Conservation (phyloP, 2,797 vertebrate species). For the Alauda arvensis region DNA sequence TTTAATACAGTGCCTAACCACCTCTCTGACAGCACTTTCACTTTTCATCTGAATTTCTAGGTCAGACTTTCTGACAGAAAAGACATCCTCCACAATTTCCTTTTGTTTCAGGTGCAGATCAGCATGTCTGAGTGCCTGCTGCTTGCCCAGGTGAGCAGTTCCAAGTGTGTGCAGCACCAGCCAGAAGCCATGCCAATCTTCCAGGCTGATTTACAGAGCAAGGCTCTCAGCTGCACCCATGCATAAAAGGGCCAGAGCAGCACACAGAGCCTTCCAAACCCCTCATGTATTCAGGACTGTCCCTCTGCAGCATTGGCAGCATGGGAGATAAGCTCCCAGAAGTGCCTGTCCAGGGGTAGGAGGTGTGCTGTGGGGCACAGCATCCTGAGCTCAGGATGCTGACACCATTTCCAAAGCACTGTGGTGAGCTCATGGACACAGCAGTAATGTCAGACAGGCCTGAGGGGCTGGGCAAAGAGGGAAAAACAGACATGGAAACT, state of each 20-base stretch:
- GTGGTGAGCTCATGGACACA: rapidly evolving
- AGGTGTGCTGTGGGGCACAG: not conserved
- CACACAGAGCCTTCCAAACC: not conserved
- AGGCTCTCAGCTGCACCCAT: not conserved
- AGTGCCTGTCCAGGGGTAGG: not conserved
- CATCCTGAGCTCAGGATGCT: not conserved
- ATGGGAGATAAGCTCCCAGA: not conserved
- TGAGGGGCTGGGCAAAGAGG: not conserved
- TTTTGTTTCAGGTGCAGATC: not conserved
- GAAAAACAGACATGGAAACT: not conserved
- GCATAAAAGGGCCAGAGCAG: not conserved
- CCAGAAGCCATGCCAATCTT: not conserved
- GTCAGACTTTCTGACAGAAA: not conserved
- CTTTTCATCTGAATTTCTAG: not conserved
- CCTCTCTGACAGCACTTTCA: not conserved
- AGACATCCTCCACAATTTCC: not conserved
- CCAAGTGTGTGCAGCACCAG: not conserved
- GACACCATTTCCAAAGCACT: rapidly evolving
- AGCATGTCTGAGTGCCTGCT: not conserved
- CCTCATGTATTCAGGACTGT: not conserved
- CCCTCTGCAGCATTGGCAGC: not conserved
- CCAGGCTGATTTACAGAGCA: not conserved
- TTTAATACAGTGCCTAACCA: not conserved
- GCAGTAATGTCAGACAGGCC: not conserved
- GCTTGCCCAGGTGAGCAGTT: not conserved